Percentiles rank a stretch among this genome's conserved stretches.
Conservation (phyloP, 2,888 invertebrate species). For the Eudemis profundana region DNA sequence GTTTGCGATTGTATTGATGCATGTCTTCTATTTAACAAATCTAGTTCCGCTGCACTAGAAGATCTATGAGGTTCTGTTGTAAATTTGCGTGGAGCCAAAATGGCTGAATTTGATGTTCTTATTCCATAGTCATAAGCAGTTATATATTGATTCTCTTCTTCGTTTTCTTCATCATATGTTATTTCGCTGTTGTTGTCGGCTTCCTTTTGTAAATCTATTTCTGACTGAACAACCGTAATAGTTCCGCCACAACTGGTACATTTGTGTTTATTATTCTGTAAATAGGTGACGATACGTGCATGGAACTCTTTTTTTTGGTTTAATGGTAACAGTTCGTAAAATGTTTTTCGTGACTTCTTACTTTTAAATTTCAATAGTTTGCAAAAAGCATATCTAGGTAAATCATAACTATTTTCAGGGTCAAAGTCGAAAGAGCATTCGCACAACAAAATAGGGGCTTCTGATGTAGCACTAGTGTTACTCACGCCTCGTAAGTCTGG, state of each 20-base stretch:
- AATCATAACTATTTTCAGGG: conserved; percentile 60
- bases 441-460: conserved; percentile 57
- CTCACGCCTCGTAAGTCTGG: too few relatives aligned
- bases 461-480: background rate
- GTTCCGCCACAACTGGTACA: conserved; percentile 81
- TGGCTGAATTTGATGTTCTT: conserved; percentile 6
- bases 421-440: conserved; percentile 74
- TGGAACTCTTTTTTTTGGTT: conserved; percentile 86
- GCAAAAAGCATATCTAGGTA: conserved; percentile 85
- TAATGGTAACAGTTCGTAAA: conserved; percentile 82
- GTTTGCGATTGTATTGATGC: conserved; percentile 48
- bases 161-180: background rate
- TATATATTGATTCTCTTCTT: background rate
- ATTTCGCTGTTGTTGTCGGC: conserved; percentile 1
- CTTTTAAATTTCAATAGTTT: conserved; percentile 84
- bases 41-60: conserved; percentile 5
- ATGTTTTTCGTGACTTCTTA: conserved; percentile 77
- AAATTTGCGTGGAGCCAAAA: background rate
- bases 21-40: conserved; percentile 29
- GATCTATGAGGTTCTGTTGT: background rate
- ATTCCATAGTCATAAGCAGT: background rate
- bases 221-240: conserved; percentile 68
- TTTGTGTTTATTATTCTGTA: conserved; percentile 79
- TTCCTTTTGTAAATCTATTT: conserved; percentile 48
- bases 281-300: conserved; percentile 76